Base-by-base conservation (phyloP, 2,113 vertebrate genomes). In the Callochromis pleurospilus region DNA sequence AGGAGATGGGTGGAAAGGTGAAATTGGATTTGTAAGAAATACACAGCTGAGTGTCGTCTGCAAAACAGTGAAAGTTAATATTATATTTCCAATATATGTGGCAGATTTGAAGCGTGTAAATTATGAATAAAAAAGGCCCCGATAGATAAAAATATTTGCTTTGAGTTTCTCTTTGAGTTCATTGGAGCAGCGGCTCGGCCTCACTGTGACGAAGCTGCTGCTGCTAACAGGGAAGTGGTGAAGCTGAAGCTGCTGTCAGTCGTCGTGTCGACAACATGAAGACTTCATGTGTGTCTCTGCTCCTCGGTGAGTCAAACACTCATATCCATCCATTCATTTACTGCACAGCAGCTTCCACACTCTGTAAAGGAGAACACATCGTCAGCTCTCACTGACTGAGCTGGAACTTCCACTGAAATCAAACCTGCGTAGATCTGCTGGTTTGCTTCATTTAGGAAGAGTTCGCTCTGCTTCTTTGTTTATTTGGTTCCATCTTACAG, bases 161-260 rank as follows among this genome's bases (percentile, higher is more conserved):
- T 7, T 65, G 60, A n/a, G 60, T 65, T 0, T 6, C 31, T 62
- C 31, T 19, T 7, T 36, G 6, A 65, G 0, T n/a, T 38, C 17
- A 65, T 65, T 0, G 6, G 17, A 65, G 31, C 31, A 65, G 31
- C 60, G 0, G 2, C 60, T 65, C 0, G 0, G 31, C 15, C 1
- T 65, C 60, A 38, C 33, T 38, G 31, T 65, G 60, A 0, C 0
- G 1, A 65, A 12, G 60, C 60, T 0, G 60, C 10, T n/a, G 60
- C 0, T 38, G 60, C 2, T 65, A n/a, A 65, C 60, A 65, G 31
- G 17, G 60, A 65, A 65, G 60, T 7, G 60, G 60, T 65, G 60
- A 65, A 36, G 17, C 60, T 38, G 60, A 38, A n/a, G 17, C 31
- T 38, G 60, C 31, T 65, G 60, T n/a, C 31, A 12, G 31, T 65